phyloP scores from a whole-genome alignment of 2,797 vertebrate species.

The Steatocranus sp. region DNA sequence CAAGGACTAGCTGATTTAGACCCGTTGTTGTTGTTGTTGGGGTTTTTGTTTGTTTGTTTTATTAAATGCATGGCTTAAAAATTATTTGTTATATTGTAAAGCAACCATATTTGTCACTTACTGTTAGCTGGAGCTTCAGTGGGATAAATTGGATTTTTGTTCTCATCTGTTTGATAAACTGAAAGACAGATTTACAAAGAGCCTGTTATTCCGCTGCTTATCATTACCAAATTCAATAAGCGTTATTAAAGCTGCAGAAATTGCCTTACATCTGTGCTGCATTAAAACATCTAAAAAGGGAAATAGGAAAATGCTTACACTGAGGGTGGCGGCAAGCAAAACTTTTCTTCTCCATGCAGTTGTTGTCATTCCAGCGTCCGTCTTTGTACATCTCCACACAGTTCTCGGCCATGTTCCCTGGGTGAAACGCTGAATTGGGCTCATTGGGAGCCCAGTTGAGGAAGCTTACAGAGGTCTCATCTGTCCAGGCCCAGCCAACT shows the following conservation, averaged over 20 bases:
- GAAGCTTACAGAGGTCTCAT: constrained; percentile 60
- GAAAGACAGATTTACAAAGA: neutral
- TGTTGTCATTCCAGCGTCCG: constrained; percentile 79
- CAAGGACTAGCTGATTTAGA: neutral
- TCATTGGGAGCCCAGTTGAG: constrained; percentile 76
- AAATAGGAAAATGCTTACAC: constrained; percentile 42
- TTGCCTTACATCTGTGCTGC: neutral
- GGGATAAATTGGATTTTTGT: constrained; percentile 50
- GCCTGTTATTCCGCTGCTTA: neutral
- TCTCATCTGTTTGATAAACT: constrained; percentile 62
- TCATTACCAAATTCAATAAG: neutral
- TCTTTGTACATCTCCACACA: constrained; percentile 79
- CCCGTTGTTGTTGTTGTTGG: neutral
- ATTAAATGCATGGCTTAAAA: neutral
- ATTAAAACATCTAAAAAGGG: neutral
- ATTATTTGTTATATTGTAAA: neutral
- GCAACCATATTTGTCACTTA: constrained; percentile 4
- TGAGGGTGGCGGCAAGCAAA: constrained; percentile 73
- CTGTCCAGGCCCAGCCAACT: constrained; percentile 80
- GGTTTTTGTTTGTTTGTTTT: neutral
- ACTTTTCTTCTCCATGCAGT: constrained; percentile 74
- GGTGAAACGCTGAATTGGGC: constrained; percentile 67
- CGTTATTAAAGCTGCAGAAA: neutral
- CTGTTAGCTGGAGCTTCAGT: constrained; percentile 35
- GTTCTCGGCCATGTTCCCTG: constrained; percentile 61